phyloP scores from a whole-genome alignment of 2,113 vertebrate species.

The Protobothrops flavoviridis region DNA sequence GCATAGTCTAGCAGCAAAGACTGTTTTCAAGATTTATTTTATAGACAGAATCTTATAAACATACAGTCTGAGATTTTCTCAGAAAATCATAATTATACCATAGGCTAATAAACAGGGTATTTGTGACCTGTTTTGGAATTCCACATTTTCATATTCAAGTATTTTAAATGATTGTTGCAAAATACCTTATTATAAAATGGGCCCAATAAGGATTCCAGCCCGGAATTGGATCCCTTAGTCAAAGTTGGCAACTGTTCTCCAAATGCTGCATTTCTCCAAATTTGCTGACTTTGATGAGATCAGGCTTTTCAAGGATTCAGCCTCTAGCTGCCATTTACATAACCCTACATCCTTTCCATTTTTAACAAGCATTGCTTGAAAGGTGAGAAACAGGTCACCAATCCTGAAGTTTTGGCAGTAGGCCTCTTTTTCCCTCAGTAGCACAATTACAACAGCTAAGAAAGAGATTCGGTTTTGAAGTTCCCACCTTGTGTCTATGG shows the following conservation, averaged over 20 bases:
- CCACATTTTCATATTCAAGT: neutral
- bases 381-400: neutral
- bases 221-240: neutral
- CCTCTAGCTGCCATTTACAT: neutral
- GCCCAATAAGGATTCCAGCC: neutral
- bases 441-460: neutral
- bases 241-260: neutral
- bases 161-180: neutral
- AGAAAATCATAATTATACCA: neutral
- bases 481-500: fast-evolving
- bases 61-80: neutral
- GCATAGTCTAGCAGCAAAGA: neutral
- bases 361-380: neutral
- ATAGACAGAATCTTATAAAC: neutral
- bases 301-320: neutral
- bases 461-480: neutral
- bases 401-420: too few relatives aligned
- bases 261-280: neutral
- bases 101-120: neutral
- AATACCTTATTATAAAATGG: neutral
- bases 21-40: neutral
- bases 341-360: neutral
- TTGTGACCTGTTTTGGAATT: neutral
- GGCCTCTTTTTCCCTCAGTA: neutral
- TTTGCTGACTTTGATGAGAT: neutral